These are phyloP conservation scores for Rhabdomys dilectus DNA, from an alignment of 2,113 vertebrate genomes.

Conservation along the genomic window DNA sequence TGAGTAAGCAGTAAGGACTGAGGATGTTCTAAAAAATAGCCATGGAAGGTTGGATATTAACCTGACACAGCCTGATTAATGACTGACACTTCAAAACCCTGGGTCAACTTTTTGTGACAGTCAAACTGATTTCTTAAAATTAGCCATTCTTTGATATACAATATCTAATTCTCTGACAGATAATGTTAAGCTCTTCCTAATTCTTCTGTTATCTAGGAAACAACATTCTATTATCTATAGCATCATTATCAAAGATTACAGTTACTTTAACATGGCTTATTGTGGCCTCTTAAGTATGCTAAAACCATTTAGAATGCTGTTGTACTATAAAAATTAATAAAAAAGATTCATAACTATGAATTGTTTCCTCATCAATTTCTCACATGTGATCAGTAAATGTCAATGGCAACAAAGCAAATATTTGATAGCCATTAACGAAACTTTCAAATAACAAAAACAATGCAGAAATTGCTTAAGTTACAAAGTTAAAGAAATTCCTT, in stretches of 20 bases:
- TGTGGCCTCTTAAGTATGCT: background rate
- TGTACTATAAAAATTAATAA: background rate
- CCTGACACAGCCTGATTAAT: background rate
- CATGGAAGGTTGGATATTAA: conserved; percentile 2
- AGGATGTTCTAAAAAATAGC: background rate
- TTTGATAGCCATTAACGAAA: background rate
- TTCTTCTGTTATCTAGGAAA: conserved; percentile 21
- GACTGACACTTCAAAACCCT: background rate
- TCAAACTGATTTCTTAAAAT: conserved; percentile 31
- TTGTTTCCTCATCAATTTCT: conserved; percentile 26
- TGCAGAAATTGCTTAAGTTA: background rate
- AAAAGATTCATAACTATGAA: background rate
- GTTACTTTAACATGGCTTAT: background rate
- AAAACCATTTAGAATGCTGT: conserved; percentile 10
- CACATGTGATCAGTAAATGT: background rate
- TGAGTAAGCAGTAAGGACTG: background rate
- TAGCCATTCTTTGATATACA: background rate
- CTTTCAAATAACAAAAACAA: background rate
- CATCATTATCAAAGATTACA: background rate
- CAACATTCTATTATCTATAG: background rate
- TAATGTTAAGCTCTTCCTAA: background rate
- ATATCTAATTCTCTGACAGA: conserved; percentile 8
- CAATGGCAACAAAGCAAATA: background rate
- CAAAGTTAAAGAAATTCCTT: background rate
- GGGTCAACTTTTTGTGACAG: background rate